These are phyloP conservation scores for Epsilonema sp. DNA, from an alignment of 2,888 invertebrate species.

Conservation along the genomic window DNA sequence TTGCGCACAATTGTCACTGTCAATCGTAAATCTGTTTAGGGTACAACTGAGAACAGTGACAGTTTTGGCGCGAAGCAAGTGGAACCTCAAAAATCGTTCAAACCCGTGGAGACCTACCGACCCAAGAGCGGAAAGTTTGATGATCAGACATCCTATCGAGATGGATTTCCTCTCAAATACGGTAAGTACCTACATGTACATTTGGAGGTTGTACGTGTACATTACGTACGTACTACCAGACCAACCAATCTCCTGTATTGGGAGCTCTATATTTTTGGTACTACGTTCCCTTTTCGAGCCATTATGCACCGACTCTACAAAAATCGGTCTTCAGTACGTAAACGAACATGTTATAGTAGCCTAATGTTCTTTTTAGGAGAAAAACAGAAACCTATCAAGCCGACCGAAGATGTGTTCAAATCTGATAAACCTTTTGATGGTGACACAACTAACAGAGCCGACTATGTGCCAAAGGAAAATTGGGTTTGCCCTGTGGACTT, in stretches of 20 bases:
- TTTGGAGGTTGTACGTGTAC: too few species aligned
- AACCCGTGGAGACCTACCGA: neutral
- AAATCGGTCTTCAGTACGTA: too few species aligned
- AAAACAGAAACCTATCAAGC: neutral
- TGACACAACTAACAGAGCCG: neutral
- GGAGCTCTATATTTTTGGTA: neutral
- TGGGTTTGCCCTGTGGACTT: neutral
- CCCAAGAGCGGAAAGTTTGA: conserved; percentile 2
- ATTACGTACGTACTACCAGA: too few species aligned
- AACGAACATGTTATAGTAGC: too few species aligned
- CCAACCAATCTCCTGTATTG: neutral
- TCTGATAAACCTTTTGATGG: neutral
- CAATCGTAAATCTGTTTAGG: too few species aligned
- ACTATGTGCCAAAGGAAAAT: neutral
- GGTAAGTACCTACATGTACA: neutral
- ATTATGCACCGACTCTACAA: too few species aligned
- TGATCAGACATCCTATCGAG: neutral
- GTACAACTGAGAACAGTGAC: conserved; percentile 1
- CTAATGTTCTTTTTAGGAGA: neutral
- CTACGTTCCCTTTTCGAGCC: too few species aligned
- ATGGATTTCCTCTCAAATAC: neutral
- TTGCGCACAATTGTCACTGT: too few species aligned
- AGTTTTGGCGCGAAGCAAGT: neutral
- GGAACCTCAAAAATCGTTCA: neutral
- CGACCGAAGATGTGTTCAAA: neutral